phyloP scores from a whole-genome alignment of 2,888 invertebrate genomes.

The Tiliacea aurago region DNA sequence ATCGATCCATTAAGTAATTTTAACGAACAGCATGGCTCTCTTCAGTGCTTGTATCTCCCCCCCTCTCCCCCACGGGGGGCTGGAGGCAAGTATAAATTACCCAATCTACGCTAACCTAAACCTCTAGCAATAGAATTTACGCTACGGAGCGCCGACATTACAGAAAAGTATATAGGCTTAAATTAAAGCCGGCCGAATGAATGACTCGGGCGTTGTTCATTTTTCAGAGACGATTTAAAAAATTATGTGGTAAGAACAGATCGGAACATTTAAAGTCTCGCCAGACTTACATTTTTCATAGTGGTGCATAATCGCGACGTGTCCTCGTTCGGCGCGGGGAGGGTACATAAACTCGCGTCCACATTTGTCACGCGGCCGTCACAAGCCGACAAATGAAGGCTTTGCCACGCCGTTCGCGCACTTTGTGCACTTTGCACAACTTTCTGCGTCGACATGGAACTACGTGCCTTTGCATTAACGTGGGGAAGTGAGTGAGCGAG shows the following conservation, averaged over 20 bases:
- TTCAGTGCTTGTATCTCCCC: slow-evolving; percentile 81
- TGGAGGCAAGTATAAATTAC: slow-evolving; percentile 89
- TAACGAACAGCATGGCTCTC: slow-evolving; percentile 84
- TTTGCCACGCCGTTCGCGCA: slow-evolving; percentile 87
- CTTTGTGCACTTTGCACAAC: slow-evolving; percentile 90
- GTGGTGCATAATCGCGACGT: slow-evolving; percentile 82
- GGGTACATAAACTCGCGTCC: slow-evolving; percentile 85
- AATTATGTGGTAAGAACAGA: slow-evolving; percentile 56
- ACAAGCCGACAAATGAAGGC: slow-evolving; percentile 91
- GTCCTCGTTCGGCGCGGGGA: slow-evolving; percentile 74
- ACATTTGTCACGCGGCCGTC: slow-evolving; percentile 90
- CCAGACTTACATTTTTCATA: slow-evolving; percentile 82
- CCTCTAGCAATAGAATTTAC: slow-evolving; percentile 87
- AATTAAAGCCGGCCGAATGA: slow-evolving; percentile 81
- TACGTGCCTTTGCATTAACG: slow-evolving; percentile 90
- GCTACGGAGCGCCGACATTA: slow-evolving; percentile 82
- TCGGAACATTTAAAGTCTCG: slow-evolving; percentile 66
- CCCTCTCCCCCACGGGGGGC: slow-evolving; percentile 72
- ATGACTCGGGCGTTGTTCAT: slow-evolving; percentile 75
- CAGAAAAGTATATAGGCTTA: slow-evolving; percentile 86
- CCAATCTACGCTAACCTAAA: slow-evolving; percentile 89
- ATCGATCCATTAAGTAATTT: slow-evolving; percentile 88
- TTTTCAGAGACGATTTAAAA: slow-evolving; percentile 60
- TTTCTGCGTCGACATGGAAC: slow-evolving; percentile 88
- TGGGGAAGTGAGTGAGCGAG: slow-evolving; percentile 84